Evolutionary conservation across 1,140 invertebrate species (phyloP), one percentile per base, ranked within the genome.

Genomic region (Panagrolaimus sp.): DNA sequence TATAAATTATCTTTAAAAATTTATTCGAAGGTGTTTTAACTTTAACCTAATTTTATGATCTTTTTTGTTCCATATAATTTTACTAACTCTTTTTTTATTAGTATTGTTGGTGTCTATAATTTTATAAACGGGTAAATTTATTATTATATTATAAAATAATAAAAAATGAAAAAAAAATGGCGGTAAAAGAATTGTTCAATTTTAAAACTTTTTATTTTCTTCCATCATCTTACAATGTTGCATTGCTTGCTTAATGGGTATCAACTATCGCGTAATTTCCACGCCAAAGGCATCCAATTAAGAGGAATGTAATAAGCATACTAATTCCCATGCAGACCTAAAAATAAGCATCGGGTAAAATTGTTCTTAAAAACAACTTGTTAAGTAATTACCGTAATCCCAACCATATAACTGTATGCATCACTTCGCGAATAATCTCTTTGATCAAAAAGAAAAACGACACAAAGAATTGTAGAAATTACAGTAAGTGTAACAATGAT

Each of bases 331-430:
- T 57, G n/a, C 51, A 57, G 1, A 57, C 8, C 51, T 57, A 20
- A 57, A 57, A n/a, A 11, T 5, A 16, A 5, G 20, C 4, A 4
- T 57, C 20, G 20, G n/a, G n/a, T n/a, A n/a, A 57, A 16, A 20
- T 53, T 57, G 47, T 25, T 20, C 4, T 16, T 4, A 2, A 25
- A 9, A n/a, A 4, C 14, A 25, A 20, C 0, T 27, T 1, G 0
- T 25, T 20, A 8, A 13, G n/a, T 9, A n/a, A 57, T 57, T 57
- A 57, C 51, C 20, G 51, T 20, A 27, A 27, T 57, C 4, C 51
- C 51, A 57, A 57, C n/a, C 51, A 57, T 57, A 16, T 57, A 57
- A 3, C 13, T n/a, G n/a, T 57, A 57, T 20, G 51, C 51, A 57
- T 57, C 51, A 20, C 20, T 25, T 11, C 51, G 51, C 4, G 51